Conservation (phyloP, 2,113 vertebrate genomes). For the Pseudopipra pipra region DNA sequence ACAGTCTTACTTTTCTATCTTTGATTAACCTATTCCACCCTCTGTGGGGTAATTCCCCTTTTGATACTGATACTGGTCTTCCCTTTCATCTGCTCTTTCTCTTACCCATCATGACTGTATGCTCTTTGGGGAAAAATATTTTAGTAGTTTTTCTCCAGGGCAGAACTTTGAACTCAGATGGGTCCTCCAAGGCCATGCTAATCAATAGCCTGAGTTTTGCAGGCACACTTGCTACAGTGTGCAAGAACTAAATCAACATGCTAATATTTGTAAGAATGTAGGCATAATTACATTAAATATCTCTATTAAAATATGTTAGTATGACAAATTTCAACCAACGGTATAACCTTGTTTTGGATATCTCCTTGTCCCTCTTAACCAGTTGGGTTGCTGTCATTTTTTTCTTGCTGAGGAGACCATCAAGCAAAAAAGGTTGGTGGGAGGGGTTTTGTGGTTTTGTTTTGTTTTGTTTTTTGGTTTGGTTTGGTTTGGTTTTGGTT, state of each 20-base stretch:
- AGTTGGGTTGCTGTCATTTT: background rate
- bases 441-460: background rate
- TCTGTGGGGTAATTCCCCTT: background rate
- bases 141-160: background rate
- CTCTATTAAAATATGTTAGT: background rate
- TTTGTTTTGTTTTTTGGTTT: background rate
- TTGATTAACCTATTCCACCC: background rate
- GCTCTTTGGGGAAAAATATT: background rate
- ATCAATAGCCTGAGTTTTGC: background rate
- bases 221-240: background rate
- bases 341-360: background rate
- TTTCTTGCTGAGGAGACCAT: background rate
- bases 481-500: fast-evolving
- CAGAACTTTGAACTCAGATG: background rate
- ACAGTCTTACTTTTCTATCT: background rate
- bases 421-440: background rate
- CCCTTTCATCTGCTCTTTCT: background rate
- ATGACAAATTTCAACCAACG: background rate
- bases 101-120: fast-evolving
- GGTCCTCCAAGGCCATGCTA: background rate
- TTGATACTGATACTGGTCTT: background rate
- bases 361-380: background rate
- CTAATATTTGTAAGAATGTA: background rate
- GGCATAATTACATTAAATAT: background rate
- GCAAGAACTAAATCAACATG: background rate